phyloP scores from a whole-genome alignment of 1,140 invertebrate genomes.

The Linepithema humile region DNA sequence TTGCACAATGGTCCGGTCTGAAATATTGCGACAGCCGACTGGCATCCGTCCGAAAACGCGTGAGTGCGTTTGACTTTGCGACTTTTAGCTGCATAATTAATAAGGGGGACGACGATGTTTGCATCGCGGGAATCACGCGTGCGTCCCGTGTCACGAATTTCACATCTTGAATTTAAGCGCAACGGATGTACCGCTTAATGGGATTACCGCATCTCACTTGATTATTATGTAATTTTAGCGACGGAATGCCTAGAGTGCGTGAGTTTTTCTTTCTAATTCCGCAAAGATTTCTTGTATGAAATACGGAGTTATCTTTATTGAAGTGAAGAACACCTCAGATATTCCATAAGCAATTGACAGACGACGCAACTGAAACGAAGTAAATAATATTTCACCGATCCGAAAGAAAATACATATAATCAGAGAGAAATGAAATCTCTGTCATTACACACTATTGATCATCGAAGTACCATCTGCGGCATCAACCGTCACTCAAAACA shows the following conservation, averaged over 20 bases:
- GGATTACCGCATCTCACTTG: background rate
- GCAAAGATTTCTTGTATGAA: background rate
- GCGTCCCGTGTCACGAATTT: background rate
- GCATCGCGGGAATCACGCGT: background rate
- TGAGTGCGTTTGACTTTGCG: slow-evolving; percentile 44
- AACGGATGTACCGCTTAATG: background rate
- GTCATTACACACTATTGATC: slow-evolving; percentile 41
- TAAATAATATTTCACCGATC: slow-evolving; percentile 11
- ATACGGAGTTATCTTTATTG: too few species aligned
- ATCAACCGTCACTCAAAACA: slow-evolving; percentile 38
- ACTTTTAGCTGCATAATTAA: slow-evolving; percentile 45
- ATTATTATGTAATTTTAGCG: background rate
- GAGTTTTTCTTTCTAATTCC: background rate
- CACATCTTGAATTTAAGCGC: background rate
- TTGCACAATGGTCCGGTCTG: slow-evolving; percentile 77
- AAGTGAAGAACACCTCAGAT: too few species aligned
- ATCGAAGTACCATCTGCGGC: slow-evolving; percentile 25
- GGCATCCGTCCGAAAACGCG: slow-evolving; percentile 27
- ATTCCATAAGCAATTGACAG: background rate
- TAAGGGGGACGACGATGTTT: background rate
- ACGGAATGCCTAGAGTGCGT: background rate
- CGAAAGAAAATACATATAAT: background rate
- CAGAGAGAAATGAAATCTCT: too few species aligned
- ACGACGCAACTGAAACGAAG: background rate
- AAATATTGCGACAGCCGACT: slow-evolving; percentile 63